Percentiles rank a stretch among this genome's conserved stretches.
These are phyloP conservation scores for Drosophila seclusa DNA, from an alignment of 2,888 invertebrate genomes.

Conservation along the genomic window DNA sequence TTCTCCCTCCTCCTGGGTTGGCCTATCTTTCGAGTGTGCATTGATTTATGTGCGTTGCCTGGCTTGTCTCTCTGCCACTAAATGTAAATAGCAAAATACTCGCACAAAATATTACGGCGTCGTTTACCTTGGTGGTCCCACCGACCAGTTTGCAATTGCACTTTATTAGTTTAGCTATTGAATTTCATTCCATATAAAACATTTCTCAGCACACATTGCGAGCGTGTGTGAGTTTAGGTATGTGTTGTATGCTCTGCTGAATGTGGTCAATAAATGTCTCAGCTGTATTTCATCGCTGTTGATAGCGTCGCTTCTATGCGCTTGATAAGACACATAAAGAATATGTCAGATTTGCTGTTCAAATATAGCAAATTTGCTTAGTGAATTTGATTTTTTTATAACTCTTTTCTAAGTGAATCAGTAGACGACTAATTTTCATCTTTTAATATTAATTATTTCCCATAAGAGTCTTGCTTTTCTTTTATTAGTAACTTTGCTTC, in stretches of 20 bases:
- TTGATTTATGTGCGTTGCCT: constrained; percentile 76
- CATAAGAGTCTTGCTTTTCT: not conserved
- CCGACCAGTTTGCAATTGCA: constrained; percentile 58
- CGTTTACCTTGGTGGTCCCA: constrained; percentile 37
- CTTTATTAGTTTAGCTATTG: constrained; percentile 80
- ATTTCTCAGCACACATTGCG: constrained; percentile 21
- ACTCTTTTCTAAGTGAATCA: not conserved
- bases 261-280: constrained; percentile 19
- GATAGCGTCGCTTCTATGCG: constrained; percentile 5
- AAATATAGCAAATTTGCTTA: not conserved
- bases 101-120: not conserved
- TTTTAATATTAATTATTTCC: too few relatives aligned
- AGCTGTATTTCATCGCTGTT: constrained; percentile 9
- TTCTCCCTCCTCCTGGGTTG: not conserved
- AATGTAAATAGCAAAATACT: constrained; percentile 47
- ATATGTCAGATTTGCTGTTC: not conserved
- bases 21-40: constrained; percentile 73
- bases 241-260: not conserved
- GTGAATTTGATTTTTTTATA: not conserved
- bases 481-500: not conserved
- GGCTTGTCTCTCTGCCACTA: constrained; percentile 16
- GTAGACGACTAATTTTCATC: not conserved
- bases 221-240: constrained; percentile 1
- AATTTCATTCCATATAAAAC: constrained; percentile 48
- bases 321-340: not conserved